A percentile compares a stretch with the other conserved stretches of the same genome.
phyloP scores from a whole-genome alignment of 2,113 vertebrate genomes.

The Coturnix japonica region DNA sequence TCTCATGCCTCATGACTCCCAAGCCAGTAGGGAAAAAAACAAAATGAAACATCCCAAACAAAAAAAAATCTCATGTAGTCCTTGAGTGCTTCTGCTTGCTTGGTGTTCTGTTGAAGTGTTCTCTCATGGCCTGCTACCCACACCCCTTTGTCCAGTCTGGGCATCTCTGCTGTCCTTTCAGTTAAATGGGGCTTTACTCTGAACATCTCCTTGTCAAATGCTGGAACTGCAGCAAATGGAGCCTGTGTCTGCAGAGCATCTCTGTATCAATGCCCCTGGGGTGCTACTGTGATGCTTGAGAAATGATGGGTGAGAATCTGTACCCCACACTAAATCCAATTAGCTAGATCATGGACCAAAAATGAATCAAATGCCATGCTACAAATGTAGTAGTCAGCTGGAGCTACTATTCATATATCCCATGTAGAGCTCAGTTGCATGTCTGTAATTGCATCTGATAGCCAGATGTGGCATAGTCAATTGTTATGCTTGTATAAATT shows the following conservation, averaged over 20 bases:
- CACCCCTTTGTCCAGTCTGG: background rate
- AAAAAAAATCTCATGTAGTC: background rate
- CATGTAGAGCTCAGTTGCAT: background rate
- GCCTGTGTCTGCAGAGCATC: accelerated
- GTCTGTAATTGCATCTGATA: accelerated
- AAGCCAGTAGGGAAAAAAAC: background rate
- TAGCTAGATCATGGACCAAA: background rate
- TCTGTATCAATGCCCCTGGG: background rate
- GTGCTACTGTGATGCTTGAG: background rate
- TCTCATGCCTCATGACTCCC: background rate
- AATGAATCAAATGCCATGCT: background rate
- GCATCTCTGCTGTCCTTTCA: background rate
- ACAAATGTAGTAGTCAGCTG: background rate
- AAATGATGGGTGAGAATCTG: background rate
- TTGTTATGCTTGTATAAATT: background rate
- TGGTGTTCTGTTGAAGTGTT: background rate
- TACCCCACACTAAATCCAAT: background rate
- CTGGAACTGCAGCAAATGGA: background rate
- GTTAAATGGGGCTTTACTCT: background rate
- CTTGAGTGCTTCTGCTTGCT: background rate
- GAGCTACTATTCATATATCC: background rate
- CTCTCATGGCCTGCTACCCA: background rate
- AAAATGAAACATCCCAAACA: background rate
- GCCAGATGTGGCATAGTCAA: background rate
- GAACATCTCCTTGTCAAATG: background rate